phyloP scores from a whole-genome alignment of 2,797 vertebrate species.

The Scleropages formosus region DNA sequence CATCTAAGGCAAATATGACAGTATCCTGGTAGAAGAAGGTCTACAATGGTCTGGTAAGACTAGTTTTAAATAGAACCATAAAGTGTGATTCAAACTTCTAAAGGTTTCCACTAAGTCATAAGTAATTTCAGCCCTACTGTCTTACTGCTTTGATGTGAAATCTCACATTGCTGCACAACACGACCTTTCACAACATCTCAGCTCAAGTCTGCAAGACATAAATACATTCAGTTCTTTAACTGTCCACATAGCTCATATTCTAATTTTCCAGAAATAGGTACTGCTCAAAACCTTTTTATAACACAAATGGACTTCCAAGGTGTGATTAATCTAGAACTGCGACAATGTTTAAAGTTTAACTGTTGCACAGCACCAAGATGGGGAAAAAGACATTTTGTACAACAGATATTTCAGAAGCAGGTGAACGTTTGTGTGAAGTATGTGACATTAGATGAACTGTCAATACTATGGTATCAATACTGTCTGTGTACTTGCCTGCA shows the following conservation, averaged over 20 bases:
- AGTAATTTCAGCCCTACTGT: slow-evolving; percentile 33
- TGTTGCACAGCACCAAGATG: too few relatives aligned
- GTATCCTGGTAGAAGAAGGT: slow-evolving; percentile 40
- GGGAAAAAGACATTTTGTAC: too few relatives aligned
- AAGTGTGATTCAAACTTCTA: slow-evolving; percentile 30
- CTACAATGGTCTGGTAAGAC: slow-evolving; percentile 39
- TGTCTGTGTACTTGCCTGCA: slow-evolving; percentile 68
- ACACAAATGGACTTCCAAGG: slow-evolving; percentile 16
- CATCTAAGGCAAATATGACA: slow-evolving; percentile 44
- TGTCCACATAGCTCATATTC: slow-evolving; percentile 37
- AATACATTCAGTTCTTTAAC: slow-evolving; percentile 43
- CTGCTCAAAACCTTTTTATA: slow-evolving; percentile 34
- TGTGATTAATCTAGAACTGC: slow-evolving; percentile 7
- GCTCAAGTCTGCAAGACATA: slow-evolving; percentile 40
- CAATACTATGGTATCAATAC: background rate
- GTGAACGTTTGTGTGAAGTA: background rate
- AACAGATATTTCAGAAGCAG: background rate
- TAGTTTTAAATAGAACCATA: slow-evolving; percentile 47
- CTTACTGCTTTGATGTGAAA: slow-evolving; percentile 41
- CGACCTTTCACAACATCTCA: slow-evolving; percentile 29
- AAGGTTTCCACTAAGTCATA: slow-evolving; percentile 30
- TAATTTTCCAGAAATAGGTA: slow-evolving; percentile 46
- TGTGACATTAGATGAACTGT: background rate
- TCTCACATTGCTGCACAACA: slow-evolving; percentile 40
- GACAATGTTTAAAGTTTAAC: background rate